Percentiles rank a stretch among this genome's conserved stretches.
These are phyloP conservation scores for Disparrhopalites patrizii DNA, from an alignment of 2,888 invertebrate genomes.

Conservation along the genomic window DNA sequence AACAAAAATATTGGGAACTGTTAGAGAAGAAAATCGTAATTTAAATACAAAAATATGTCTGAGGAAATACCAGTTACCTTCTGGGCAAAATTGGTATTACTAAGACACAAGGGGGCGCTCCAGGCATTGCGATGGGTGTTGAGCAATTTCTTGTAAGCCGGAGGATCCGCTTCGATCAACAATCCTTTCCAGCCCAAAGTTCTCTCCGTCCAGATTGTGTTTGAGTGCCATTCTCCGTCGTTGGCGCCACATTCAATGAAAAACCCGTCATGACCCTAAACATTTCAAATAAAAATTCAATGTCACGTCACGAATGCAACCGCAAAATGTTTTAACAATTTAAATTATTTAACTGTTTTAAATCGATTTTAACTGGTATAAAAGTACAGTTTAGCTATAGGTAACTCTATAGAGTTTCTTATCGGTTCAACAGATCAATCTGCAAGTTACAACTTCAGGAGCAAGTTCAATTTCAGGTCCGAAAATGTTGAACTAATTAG, in stretches of 20 bases:
- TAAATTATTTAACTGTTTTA: no score
- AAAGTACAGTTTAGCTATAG: no score
- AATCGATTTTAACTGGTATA: no score
- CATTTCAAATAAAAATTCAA: no score
- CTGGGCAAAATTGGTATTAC: not conserved
- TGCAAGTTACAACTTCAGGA: no score
- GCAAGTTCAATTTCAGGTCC: no score
- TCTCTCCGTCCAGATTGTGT: constrained; percentile 3
- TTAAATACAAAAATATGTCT: not conserved
- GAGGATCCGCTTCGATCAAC: constrained; percentile 5
- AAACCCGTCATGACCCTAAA: constrained; percentile 16
- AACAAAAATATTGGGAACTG: not conserved
- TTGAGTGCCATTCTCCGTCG: constrained; percentile 14
- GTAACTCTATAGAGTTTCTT: no score
- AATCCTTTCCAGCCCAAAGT: constrained; percentile 9
- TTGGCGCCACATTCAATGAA: constrained; percentile 17
- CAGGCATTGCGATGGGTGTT: not conserved
- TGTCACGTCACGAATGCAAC: no score
- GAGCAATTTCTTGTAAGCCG: not conserved
- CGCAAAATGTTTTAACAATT: no score
- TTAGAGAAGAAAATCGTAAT: not conserved
- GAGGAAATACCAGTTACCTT: not conserved
- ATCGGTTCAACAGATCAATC: no score
- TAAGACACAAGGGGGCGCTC: not conserved
- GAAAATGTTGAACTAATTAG: no score